These are phyloP conservation scores for Cheilosia soror DNA, from an alignment of 2,888 invertebrate genomes.

Conservation along the genomic window DNA sequence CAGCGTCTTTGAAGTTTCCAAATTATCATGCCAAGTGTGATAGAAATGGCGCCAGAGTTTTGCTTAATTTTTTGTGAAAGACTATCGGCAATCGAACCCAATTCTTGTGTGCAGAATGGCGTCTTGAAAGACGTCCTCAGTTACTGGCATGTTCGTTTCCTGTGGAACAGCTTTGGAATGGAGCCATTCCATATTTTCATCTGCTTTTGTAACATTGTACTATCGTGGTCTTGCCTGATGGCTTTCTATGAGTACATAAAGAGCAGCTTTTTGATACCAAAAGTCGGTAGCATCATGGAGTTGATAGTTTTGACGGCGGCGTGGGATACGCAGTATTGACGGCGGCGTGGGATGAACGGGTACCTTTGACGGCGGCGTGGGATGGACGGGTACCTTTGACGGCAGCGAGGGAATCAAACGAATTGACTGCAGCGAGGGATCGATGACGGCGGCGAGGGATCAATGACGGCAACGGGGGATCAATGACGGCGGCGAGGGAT, in stretches of 20 bases:
- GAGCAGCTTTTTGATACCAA: neutral
- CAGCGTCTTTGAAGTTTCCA: slow-evolving; percentile 22
- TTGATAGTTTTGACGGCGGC: slow-evolving; percentile 39
- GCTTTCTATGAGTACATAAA: slow-evolving; percentile 19
- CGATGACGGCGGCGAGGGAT: too few relatives aligned
- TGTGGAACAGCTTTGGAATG: slow-evolving; percentile 42
- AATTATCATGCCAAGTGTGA: slow-evolving; percentile 16
- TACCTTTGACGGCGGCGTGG: slow-evolving; percentile 11
- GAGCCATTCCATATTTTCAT: slow-evolving; percentile 14
- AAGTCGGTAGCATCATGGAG: neutral
- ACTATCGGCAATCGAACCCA: slow-evolving; percentile 12
- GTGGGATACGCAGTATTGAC: slow-evolving; percentile 49
- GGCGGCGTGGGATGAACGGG: slow-evolving; percentile 56
- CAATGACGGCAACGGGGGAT: slow-evolving; percentile 54
- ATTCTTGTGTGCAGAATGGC: neutral
- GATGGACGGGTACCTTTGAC: neutral
- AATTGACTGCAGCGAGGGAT: slow-evolving; percentile 56
- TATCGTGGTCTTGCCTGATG: neutral
- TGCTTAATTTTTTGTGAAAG: slow-evolving; percentile 13
- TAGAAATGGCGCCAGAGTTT: slow-evolving; percentile 6
- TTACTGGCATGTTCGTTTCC: slow-evolving; percentile 16
- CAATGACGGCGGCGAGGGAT: slow-evolving; percentile 52
- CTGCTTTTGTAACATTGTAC: slow-evolving; percentile 15
- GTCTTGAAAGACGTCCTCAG: slow-evolving; percentile 13
- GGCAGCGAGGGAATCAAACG: slow-evolving; percentile 32